Conservation (phyloP, 2,113 vertebrate species). For the Nematolebias whitei region DNA sequence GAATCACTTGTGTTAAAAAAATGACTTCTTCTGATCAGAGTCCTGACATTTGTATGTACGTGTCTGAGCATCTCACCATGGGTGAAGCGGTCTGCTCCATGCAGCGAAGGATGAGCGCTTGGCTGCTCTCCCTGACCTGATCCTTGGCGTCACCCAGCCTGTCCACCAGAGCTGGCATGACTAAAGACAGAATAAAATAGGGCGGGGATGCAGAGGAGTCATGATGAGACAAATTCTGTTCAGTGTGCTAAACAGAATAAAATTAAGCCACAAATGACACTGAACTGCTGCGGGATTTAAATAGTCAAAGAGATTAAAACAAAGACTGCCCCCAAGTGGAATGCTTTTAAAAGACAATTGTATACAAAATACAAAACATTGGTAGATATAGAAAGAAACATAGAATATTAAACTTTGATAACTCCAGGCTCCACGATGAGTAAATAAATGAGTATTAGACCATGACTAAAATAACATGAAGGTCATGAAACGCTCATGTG, state of each 20-base stretch:
- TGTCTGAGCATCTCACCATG: constrained; percentile 81
- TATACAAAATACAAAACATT: neutral
- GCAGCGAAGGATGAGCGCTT: constrained; percentile 87
- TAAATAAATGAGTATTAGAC: constrained; percentile 52
- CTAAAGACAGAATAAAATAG: constrained; percentile 64
- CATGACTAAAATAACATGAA: constrained; percentile 46
- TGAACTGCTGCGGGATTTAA: neutral
- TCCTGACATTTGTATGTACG: neutral
- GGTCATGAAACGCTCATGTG: constrained; percentile 29
- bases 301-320: neutral
- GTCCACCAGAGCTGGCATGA: constrained; percentile 89
- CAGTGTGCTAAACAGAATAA: neutral
- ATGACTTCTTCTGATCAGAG: neutral
- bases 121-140: constrained; percentile 94
- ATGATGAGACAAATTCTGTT: constrained; percentile 17
- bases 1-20: neutral
- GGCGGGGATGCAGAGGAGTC: neutral
- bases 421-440: neutral
- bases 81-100: constrained; percentile 89
- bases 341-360: constrained; percentile 12
- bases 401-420: neutral
- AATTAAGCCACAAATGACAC: constrained; percentile 10
- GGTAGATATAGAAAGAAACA: neutral
- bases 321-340: constrained; percentile 58
- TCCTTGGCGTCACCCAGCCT: constrained; percentile 95